Evolutionary conservation across 1,140 invertebrate genomes (phyloP), one percentile per base, ranked within the genome.

Genomic region (Orchesella cincta): DNA sequence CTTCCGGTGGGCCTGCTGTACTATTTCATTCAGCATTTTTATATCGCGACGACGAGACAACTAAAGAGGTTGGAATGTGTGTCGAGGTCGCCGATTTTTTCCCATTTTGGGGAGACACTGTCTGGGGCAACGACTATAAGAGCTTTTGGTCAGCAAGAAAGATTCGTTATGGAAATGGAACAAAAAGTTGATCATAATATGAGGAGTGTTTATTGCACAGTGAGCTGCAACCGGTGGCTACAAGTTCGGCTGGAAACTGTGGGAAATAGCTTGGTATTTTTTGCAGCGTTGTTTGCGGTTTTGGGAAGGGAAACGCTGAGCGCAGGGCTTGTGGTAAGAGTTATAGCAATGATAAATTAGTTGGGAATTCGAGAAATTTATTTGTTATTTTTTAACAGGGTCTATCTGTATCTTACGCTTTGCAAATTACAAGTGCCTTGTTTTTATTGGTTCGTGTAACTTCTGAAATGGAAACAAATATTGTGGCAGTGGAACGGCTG

Each of bases 81-180:
- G 0, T 95, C 94, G 20, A 89, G 96, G 70, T 98, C 96, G 14
- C 97, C 97, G 0, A 98, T 99, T 83, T 99, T 97, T 86, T 97
- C 96, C 1, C 96, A 98, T 87, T 98, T 99, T 85, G 93, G 95
- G 70, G 97, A 98, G 89, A 96, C 88, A 3, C 79, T 90, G 5
- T 84, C 85, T 39, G 90, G 90, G 16, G 85, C 86, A 0, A 82
- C 83, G 2, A 87, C 86, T 1, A 91, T 91, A 52, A 80, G 90
- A 78, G 89, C 90, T 0, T 91, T 86, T 81, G 78, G 82, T 62
- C 83, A 84, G 29, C 88, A 92, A 82, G 85, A 92, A n/a, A 90
- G 93, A 83, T 95, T 95, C 83, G 91, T 94, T 74, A 84, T 86
- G 8, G 93, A 96, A 85, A 94, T 93, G 0, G 93, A 95, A 84